These are phyloP conservation scores for Leptoteleia sp. DNA, from an alignment of 1,140 invertebrate genomes.

Conservation along the genomic window DNA sequence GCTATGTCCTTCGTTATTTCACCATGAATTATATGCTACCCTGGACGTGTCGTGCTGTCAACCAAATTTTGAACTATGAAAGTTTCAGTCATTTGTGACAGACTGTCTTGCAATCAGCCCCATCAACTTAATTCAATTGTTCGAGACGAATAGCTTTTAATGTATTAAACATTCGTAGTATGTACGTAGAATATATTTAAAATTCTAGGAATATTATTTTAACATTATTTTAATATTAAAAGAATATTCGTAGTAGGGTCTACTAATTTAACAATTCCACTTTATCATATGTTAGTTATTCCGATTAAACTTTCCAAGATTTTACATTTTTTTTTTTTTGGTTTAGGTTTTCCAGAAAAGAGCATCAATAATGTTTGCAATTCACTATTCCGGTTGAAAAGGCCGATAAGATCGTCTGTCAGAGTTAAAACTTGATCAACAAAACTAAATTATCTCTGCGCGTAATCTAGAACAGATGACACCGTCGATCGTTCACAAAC, in stretches of 20 bases:
- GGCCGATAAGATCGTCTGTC: slow-evolving; percentile 11
- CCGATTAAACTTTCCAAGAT: no score
- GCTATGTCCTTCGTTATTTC: slow-evolving; percentile 32
- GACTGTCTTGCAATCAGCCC: no score
- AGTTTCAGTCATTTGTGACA: no score
- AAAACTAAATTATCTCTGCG: slow-evolving; percentile 13
- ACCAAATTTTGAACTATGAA: slow-evolving; percentile 10
- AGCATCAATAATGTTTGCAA: not conserved
- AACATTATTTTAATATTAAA: no score
- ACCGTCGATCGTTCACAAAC: slow-evolving; percentile 10
- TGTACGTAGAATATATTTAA: no score
- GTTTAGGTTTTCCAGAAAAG: not conserved
- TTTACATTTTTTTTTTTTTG: not conserved
- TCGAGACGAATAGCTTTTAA: no score
- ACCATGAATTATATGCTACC: slow-evolving; percentile 9
- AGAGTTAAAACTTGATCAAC: slow-evolving; percentile 13
- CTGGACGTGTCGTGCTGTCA: slow-evolving; percentile 4
- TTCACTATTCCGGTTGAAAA: slow-evolving; percentile 3
- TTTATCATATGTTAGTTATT: no score
- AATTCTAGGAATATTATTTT: no score
- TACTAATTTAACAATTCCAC: no score
- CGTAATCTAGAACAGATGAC: slow-evolving; percentile 36
- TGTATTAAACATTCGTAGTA: no score
- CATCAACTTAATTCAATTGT: no score
- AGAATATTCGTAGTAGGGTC: no score